Conservation (phyloP, 2,113 vertebrate genomes). For the Leptodactylus fuscus region DNA sequence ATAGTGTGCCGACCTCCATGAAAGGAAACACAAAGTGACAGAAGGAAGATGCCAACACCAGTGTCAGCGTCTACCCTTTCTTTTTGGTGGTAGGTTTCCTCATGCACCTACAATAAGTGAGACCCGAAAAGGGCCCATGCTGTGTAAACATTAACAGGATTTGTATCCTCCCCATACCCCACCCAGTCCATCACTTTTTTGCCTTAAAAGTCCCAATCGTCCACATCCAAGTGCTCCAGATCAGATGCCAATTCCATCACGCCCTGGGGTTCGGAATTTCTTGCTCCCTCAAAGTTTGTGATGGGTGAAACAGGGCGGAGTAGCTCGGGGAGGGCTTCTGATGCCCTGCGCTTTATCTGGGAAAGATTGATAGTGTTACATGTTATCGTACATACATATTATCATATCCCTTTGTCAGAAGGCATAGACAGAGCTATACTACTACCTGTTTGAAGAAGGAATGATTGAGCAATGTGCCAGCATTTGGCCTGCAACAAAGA, state of each 20-base stretch:
- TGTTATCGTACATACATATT: too few relatives aligned
- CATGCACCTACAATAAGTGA: slow-evolving; percentile 46
- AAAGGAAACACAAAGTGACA: neutral
- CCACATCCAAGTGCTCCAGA: slow-evolving; percentile 90
- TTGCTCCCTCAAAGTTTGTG: slow-evolving; percentile 78
- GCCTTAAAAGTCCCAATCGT: slow-evolving; percentile 96
- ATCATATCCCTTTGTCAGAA: neutral
- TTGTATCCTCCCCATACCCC: neutral
- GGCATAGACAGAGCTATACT: too few relatives aligned
- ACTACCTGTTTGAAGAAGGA: slow-evolving; percentile 98
- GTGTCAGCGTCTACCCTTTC: slow-evolving; percentile 5
- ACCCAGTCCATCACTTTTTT: neutral
- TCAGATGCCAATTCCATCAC: slow-evolving; percentile 87
- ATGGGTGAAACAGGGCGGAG: slow-evolving; percentile 87
- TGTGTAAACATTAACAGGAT: slow-evolving; percentile 38
- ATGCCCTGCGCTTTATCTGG: slow-evolving; percentile 91
- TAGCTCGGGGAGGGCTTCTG: slow-evolving; percentile 91
- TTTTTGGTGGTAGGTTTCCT: slow-evolving; percentile 26
- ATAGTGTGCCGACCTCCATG: neutral
- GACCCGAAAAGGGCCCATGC: slow-evolving; percentile 4
- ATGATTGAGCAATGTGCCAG: slow-evolving; percentile 85
- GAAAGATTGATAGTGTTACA: neutral
- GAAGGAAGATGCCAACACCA: neutral
- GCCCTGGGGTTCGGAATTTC: slow-evolving; percentile 79
- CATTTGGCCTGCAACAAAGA: slow-evolving; percentile 83